Conservation (phyloP, 2,113 vertebrate species). For the Rhabdomys dilectus region DNA sequence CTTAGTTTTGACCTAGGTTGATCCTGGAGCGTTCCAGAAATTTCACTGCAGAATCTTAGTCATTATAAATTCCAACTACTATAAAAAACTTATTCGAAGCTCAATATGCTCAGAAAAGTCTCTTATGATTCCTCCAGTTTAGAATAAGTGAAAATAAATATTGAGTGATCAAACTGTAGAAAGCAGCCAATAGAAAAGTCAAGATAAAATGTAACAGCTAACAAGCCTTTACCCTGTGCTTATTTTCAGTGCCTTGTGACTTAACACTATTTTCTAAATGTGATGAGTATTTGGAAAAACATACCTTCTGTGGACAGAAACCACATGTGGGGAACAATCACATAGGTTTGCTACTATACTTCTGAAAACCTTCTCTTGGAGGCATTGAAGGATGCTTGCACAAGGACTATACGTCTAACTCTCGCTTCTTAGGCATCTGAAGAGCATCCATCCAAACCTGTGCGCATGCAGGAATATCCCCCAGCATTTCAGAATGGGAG, state of each 20-base stretch:
- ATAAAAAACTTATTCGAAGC: background rate
- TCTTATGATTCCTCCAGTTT: background rate
- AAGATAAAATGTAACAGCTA: background rate
- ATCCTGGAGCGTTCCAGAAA: background rate
- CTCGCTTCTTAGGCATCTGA: background rate
- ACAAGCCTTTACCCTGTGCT: background rate
- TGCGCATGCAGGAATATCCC: background rate
- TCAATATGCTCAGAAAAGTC: slow-evolving; percentile 2
- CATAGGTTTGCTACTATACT: background rate
- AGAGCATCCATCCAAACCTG: background rate
- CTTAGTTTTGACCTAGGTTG: background rate
- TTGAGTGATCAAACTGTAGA: background rate
- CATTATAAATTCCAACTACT: background rate
- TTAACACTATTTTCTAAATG: background rate
- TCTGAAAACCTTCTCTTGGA: background rate
- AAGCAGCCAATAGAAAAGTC: background rate
- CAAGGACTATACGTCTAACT: background rate
- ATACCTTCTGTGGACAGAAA: slow-evolving; percentile 14
- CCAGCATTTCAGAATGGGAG: background rate
- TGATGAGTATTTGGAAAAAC: slow-evolving; percentile 34
- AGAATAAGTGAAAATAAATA: slow-evolving; percentile 32
- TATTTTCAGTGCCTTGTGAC: slow-evolving; percentile 16
- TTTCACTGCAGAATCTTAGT: slow-evolving; percentile 7
- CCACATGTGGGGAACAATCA: background rate
- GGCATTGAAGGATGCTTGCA: background rate